Base-by-base conservation (phyloP, 2,888 invertebrate species). In the Carpatolechia fugitivella region DNA sequence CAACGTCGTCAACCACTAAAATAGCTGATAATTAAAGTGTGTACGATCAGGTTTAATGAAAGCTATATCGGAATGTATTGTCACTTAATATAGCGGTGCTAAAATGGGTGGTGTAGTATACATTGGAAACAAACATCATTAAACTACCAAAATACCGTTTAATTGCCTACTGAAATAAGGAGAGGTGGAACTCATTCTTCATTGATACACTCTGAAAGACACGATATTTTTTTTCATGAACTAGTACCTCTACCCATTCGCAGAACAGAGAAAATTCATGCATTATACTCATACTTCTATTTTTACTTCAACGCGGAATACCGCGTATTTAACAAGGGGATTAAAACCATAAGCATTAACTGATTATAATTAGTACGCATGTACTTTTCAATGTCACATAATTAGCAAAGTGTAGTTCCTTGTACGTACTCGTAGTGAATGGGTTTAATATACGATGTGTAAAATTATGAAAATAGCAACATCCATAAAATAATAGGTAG, bases 71-170 rank as follows among this genome's bases (percentile, higher is more conserved):
- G 14, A 11, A 11, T 24, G 1, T 16, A 47, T 31, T 35, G 49
- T 35, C 35, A 35, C 35, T 18, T 11, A 20, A 18, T n/a, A 18
- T 14, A 49, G 16, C 31, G 16, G 48, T 48, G 48, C 8, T 33
- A 18, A 16, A 18, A 29, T 47, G 38, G 36, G 38, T 29, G 48
- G n/a, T 30, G 30, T n/a, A 29, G 35, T n/a, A n/a, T n/a, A n/a
- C n/a, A 33, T 18, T 40, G 31, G 18, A 52, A 53, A 46, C 13
- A 24, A 11, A 44, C 31, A 31, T 44, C 41, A 41, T 52, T 51
- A 52, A 33, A 11, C 38, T 24, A 41, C 44, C 20, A 44, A 44
- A 52, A 44, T 52, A 52, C 31, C 13, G 31, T 33, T 52, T 20
- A n/a, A 20, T 30, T 52, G 33, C 41, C 5, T n/a, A 13, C n/a